A percentile compares a stretch with the other conserved stretches of the same genome.
Evolutionary conservation across 2,888 invertebrate genomes (phyloP).

Genomic region (Tipula confusa): DNA sequence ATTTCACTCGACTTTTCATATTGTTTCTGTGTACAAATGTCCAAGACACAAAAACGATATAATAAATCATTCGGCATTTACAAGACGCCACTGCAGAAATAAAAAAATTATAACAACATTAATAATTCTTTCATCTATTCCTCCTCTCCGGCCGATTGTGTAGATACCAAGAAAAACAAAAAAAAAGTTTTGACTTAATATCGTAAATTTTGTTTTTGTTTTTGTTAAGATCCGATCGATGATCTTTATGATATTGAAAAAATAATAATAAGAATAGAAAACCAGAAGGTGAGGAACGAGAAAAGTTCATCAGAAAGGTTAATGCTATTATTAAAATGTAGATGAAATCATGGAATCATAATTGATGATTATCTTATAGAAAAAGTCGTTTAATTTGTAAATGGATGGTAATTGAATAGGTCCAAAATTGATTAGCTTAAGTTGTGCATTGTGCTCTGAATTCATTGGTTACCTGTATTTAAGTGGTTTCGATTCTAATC

Average conservation of each 20-base stretch:
- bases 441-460: no score
- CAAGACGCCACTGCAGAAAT: background rate
- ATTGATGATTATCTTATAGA: background rate
- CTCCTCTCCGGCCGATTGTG: background rate
- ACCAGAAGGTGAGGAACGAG: background rate
- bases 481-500: no score
- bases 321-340: conserved; percentile 3
- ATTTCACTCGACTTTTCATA: background rate
- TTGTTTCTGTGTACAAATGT: background rate
- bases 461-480: no score
- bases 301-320: background rate
- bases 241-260: background rate
- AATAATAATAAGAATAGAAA: background rate
- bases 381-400: no score
- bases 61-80: background rate
- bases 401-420: no score
- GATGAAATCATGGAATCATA: conserved; percentile 5
- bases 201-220: background rate
- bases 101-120: background rate
- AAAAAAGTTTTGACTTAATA: background rate
- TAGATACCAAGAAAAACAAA: background rate
- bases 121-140: conserved; percentile 20
- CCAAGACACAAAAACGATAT: background rate
- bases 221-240: conserved; percentile 3
- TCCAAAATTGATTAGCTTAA: no score